Evolutionary conservation across 2,888 invertebrate genomes (phyloP), one percentile per base, ranked within the genome.

Genomic region (Boloria euphrosyne): DNA sequence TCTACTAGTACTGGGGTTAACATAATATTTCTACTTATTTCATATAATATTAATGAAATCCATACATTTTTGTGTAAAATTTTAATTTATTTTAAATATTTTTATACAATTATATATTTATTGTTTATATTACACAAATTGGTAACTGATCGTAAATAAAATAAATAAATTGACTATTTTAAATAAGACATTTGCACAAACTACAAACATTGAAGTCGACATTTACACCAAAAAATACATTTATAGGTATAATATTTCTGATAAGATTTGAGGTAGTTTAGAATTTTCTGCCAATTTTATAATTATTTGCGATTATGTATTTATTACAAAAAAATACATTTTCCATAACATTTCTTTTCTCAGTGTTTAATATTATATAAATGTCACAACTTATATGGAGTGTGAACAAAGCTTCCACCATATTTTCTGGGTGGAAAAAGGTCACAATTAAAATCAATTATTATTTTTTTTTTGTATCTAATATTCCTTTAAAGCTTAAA

Each of bases 151-250:
- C 44, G 38, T 44, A 63, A 44, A 16, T 44, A 51, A 17, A 63
- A 57, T 63, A 63, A 57, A 62, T 62, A 55, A 55, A 46, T 53
- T 27, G 31, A 52, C 51, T 61, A 44, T 22, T 10, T 43, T 22
- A 10, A 22, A 13, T 44, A 51, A 51, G 18, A 50, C 4, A 18
- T 46, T 31, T 46, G 18, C 22, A 18, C 51, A 51, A 13, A 13
- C 18, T 14, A n/a, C 17, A n/a, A 18, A 44, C 13, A n/a, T 4
- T 47, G 10, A n/a, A 46, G 5, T 46, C 1, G 4, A 47, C n/a
- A 61, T 16, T 17, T 3, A 49, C 22, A 7, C 22, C 5, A 13
- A 46, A 46, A 46, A 5, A 57, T 16, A 27, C 16, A 38, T 16
- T 46, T 18, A n/a, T n/a, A n/a, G n/a, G n/a, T n/a, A 10, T 46